Evolutionary conservation across 2,888 invertebrate genomes (phyloP).

Genomic region (Ophion slaviceki): DNA sequence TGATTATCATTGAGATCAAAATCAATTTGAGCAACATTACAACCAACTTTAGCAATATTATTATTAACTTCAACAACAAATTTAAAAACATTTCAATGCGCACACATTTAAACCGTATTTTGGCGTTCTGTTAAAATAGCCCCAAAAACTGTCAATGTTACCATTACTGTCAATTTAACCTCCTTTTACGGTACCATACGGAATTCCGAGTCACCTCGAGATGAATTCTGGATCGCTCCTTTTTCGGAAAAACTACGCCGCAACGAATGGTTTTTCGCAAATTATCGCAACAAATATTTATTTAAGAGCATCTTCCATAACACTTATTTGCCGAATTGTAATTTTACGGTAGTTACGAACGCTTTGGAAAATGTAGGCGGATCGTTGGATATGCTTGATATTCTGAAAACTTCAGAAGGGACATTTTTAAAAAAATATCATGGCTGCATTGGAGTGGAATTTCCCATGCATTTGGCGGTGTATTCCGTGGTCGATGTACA

Average conservation of each 20-base stretch:
- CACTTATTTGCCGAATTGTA: neutral
- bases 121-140: too few relatives aligned
- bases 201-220: neutral
- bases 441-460: neutral
- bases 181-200: too few relatives aligned
- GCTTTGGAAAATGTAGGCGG: neutral
- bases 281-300: neutral
- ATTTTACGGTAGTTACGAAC: neutral
- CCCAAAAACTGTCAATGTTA: too few relatives aligned
- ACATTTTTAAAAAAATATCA: neutral
- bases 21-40: too few relatives aligned
- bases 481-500: conserved; percentile 45
- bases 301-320: neutral
- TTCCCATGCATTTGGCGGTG: neutral
- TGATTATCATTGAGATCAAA: too few relatives aligned
- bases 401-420: neutral
- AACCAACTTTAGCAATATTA: too few relatives aligned
- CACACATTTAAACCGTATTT: too few relatives aligned
- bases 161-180: too few relatives aligned
- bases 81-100: too few relatives aligned
- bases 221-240: neutral
- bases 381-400: neutral
- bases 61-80: too few relatives aligned
- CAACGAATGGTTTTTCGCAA: neutral
- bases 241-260: neutral